phyloP scores from a whole-genome alignment of 2,113 vertebrate genomes.

The Mirounga angustirostris region DNA sequence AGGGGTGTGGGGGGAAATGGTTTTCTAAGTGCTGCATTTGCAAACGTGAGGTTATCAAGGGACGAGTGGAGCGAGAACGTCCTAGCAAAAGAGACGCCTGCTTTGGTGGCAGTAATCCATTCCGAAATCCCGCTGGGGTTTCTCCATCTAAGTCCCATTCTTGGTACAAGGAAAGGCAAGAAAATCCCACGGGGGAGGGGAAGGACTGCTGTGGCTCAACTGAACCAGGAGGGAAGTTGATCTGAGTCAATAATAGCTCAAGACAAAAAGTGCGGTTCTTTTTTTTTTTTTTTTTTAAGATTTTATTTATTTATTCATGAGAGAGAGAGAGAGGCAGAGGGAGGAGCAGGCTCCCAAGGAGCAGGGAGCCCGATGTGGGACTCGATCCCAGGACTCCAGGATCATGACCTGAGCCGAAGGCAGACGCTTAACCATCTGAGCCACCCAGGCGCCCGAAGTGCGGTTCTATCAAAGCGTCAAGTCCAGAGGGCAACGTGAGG shows the following conservation, averaged over 20 bases:
- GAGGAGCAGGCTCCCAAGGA: too few species aligned
- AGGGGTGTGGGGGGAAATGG: fast-evolving
- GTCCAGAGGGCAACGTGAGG: neutral
- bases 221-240: neutral
- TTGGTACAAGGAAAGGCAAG: neutral
- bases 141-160: neutral
- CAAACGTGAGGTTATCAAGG: neutral
- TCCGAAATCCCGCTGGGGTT: neutral
- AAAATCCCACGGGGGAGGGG: neutral
- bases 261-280: neutral
- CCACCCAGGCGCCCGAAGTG: neutral
- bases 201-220: fast-evolving
- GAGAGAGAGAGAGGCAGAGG: too few species aligned
- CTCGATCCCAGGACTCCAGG: too few species aligned
- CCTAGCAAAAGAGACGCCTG: neutral
- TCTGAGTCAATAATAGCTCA: neutral
- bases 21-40: neutral
- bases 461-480: neutral
- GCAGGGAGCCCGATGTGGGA: too few species aligned
- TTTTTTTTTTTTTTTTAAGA: too few species aligned
- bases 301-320: too few species aligned
- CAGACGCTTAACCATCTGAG: too few species aligned
- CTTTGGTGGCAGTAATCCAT: neutral
- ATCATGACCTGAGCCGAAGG: too few species aligned
- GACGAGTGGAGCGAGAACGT: neutral